Conservation (phyloP, 2,797 vertebrate species). For the Typhlichthys eigenmanni region DNA sequence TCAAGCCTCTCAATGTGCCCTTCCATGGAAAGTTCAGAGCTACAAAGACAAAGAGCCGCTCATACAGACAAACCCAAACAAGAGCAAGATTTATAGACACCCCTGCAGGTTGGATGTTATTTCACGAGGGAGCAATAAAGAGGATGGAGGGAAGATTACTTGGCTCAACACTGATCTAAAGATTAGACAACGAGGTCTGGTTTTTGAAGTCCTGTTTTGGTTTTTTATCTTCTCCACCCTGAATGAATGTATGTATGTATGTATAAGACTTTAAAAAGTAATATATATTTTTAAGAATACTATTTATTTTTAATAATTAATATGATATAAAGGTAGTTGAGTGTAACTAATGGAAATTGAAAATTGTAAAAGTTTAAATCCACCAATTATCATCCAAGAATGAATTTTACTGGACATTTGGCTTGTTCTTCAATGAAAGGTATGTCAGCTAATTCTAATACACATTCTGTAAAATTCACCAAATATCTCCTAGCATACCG, state of each 20-base stretch:
- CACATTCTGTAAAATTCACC: no score
- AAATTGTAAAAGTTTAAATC: no score
- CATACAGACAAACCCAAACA: slow-evolving; percentile 69
- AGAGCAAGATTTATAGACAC: slow-evolving; percentile 59
- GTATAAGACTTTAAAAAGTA: neutral
- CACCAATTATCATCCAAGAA: no score
- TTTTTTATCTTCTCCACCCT: slow-evolving; percentile 24
- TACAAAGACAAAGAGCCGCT: slow-evolving; percentile 31
- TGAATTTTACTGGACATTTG: no score
- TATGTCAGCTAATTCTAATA: no score
- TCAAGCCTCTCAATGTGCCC: slow-evolving; percentile 44
- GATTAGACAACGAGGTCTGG: slow-evolving; percentile 54
- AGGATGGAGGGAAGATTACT: slow-evolving; percentile 52
- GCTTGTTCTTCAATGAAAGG: no score
- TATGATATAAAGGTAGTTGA: slow-evolving; percentile 5
- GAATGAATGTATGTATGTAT: neutral
- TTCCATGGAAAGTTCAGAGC: slow-evolving; percentile 47
- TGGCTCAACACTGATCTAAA: slow-evolving; percentile 48
- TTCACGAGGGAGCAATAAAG: slow-evolving; percentile 39
- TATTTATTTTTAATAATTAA: slow-evolving; percentile 19
- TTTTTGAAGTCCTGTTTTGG: slow-evolving; percentile 42
- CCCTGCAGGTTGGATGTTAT: slow-evolving; percentile 35
- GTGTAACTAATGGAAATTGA: neutral
- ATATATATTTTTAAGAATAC: neutral
- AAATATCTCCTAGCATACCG: no score